Base-by-base conservation (phyloP, 2,797 vertebrate genomes). In the Chrysocyon brachyurus region DNA sequence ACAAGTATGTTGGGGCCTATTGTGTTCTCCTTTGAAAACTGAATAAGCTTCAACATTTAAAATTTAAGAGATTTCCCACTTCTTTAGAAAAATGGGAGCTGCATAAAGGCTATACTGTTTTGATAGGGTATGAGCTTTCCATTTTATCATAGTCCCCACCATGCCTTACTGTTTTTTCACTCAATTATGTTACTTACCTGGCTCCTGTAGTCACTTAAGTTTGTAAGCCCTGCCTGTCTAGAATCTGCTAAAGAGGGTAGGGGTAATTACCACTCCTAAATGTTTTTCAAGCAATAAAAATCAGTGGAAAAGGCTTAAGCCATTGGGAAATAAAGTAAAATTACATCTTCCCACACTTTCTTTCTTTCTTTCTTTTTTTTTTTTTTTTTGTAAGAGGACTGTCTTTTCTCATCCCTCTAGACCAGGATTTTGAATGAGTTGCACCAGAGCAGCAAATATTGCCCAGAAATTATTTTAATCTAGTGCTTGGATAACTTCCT, bases 221-320 rank as follows among this genome's bases (percentile, higher is more conserved):
- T 57, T 73, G 17, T 15, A 81, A 22, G 15, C 40, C 15, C 33
- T 89, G 22, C 15, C 33, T 89, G 22, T 63, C 16, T 90, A 70
- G 59, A 64, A 28, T 52, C n/a, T 63, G 64, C 70, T 94, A 85
- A 79, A 64, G 11, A 85, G 19, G 4, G 12, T 63, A 57, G 8
- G 8, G 28, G 14, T 66, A 78, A 84, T 24, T 63, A 59, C 16
- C 36, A 84, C 9, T 87, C 2, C 0, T 31, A 73, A 56, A 24
- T 73, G 10, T 78, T 93, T 87, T 31, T 83, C 52, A 84, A 96
- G 87, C 19, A 83, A 52, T 59, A 95, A 79, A 83, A 78, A 79
- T 21, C 22, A 1, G 19, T 40, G 59, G 31, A 59, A 88, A n/a
- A 17, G 52, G 22, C 28, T 77, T 63, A 49, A 61, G 10, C 7